Percentiles rank a stretch among this genome's conserved stretches.
These are phyloP conservation scores for Lymantria dispar DNA, from an alignment of 2,888 invertebrate species.

Conservation along the genomic window DNA sequence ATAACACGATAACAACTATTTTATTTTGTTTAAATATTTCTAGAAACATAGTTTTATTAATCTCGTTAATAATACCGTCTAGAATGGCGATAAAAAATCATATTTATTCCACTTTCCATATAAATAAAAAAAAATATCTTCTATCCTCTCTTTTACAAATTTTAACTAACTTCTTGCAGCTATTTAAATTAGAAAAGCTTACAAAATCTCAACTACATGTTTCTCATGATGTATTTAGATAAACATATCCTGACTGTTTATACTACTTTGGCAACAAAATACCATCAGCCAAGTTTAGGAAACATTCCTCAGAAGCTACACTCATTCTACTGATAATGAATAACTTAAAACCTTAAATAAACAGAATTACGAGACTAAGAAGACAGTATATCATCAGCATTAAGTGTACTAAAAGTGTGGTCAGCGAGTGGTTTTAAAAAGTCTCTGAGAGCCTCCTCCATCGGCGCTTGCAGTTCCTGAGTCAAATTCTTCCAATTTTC, in stretches of 20 bases:
- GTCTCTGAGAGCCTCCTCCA: slow-evolving; percentile 82
- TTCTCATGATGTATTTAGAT: too few relatives aligned
- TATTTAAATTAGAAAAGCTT: too few relatives aligned
- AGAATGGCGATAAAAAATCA: not conserved
- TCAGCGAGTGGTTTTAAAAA: slow-evolving; percentile 71
- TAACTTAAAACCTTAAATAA: not conserved
- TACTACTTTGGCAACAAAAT: too few relatives aligned
- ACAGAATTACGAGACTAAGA: not conserved
- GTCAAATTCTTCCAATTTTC: slow-evolving; percentile 89
- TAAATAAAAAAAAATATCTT: too few relatives aligned
- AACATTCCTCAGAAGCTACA: not conserved
- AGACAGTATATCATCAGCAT: slow-evolving; percentile 66
- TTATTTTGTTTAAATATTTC: not conserved
- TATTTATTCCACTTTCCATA: too few relatives aligned
- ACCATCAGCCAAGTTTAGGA: too few relatives aligned
- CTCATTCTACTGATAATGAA: not conserved
- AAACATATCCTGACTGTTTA: too few relatives aligned
- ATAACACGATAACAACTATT: too few relatives aligned
- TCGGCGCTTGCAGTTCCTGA: slow-evolving; percentile 86
- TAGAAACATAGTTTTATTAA: not conserved
- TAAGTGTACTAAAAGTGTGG: slow-evolving; percentile 62
- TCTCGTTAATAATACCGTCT: not conserved
- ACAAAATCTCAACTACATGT: too few relatives aligned
- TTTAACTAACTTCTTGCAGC: too few relatives aligned
- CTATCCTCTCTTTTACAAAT: too few relatives aligned